Evolutionary conservation across 2,888 invertebrate genomes (phyloP).

Genomic region (Apotomis turbidana): DNA sequence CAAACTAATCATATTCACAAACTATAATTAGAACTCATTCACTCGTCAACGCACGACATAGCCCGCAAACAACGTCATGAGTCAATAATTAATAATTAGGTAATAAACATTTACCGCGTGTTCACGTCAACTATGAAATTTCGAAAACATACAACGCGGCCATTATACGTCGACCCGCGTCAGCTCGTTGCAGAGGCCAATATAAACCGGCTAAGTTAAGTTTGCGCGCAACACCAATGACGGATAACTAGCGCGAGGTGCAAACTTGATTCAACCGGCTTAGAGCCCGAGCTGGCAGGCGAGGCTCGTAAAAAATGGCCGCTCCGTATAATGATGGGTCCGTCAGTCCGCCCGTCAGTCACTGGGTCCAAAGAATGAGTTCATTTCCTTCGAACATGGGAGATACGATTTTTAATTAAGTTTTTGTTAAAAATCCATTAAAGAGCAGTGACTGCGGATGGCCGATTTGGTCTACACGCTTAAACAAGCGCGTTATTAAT

Average conservation of each 20-base stretch:
- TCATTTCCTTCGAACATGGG: conserved; percentile 82
- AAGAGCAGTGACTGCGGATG: conserved; percentile 68
- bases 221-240: not conserved
- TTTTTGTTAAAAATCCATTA: conserved; percentile 83
- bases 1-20: not conserved
- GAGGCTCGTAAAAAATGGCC: conserved; percentile 65
- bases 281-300: conserved; percentile 47
- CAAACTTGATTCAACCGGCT: not conserved
- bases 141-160: conserved; percentile 69
- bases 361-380: conserved; percentile 79
- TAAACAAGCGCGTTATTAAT: conserved; percentile 79
- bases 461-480: conserved; percentile 68
- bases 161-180: conserved; percentile 64
- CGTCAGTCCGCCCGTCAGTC: conserved; percentile 80
- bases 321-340: conserved; percentile 72
- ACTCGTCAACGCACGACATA: conserved; percentile 50
- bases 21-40: conserved; percentile 34
- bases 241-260: not conserved
- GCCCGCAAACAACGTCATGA: conserved; percentile 52
- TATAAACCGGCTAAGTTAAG: not conserved
- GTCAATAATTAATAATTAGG: conserved; percentile 74
- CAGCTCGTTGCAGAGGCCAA: conserved; percentile 44
- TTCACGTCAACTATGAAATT: conserved; percentile 71
- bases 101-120: conserved; percentile 72
- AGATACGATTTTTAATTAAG: conserved; percentile 84